A percentile compares a stretch with the other conserved stretches of the same genome.
These are phyloP conservation scores for Cybosia mesomella DNA, from an alignment of 2,888 invertebrate species.

Conservation along the genomic window DNA sequence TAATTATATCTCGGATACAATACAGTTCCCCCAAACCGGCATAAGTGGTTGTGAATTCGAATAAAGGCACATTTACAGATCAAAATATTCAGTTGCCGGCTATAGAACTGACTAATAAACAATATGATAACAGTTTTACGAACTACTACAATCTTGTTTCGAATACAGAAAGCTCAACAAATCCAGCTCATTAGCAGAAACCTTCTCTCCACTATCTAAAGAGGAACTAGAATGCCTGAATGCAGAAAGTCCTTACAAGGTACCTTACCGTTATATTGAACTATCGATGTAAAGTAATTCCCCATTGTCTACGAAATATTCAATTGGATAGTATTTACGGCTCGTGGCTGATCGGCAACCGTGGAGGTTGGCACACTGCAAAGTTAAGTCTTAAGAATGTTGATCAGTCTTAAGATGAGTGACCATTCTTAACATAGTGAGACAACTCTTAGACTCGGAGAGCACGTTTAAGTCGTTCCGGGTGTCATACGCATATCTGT, in stretches of 20 bases:
- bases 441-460: too few relatives aligned
- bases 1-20: too few relatives aligned
- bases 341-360: neutral
- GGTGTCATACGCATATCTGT: too few relatives aligned
- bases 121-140: neutral
- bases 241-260: neutral
- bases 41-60: neutral
- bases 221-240: neutral
- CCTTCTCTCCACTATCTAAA: conserved; percentile 3
- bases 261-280: conserved; percentile 1
- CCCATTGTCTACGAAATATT: conserved; percentile 5
- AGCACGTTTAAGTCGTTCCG: too few relatives aligned
- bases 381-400: too few relatives aligned
- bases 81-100: neutral
- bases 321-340: too few relatives aligned
- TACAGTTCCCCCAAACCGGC: too few relatives aligned
- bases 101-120: neutral
- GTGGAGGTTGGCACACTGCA: too few relatives aligned
- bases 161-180: neutral
- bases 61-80: neutral
- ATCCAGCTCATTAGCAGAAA: conserved; percentile 18
- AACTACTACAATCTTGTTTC: neutral
- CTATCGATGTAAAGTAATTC: conserved; percentile 12
- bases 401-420: too few relatives aligned
- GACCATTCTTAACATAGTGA: too few relatives aligned